Evolutionary conservation across 2,113 vertebrate species (phyloP).

Genomic region (Callithrix jacchus): DNA sequence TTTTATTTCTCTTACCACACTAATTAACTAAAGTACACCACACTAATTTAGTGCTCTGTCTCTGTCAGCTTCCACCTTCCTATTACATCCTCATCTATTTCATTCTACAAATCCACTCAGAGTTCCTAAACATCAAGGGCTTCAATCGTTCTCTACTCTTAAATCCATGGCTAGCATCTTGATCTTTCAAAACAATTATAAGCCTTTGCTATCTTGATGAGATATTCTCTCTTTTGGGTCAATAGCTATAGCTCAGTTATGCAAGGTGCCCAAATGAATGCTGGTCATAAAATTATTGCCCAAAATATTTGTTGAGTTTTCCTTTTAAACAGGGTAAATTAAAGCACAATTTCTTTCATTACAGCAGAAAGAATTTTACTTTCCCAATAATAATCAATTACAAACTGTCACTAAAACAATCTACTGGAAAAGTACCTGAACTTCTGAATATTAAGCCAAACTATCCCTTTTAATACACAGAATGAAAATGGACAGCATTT

Average conservation of each 20-base stretch:
- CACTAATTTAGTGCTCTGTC: background rate
- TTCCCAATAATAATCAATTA: background rate
- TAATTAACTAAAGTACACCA: background rate
- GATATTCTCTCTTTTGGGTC: background rate
- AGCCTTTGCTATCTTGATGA: background rate
- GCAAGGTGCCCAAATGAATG: background rate
- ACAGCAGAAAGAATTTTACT: background rate
- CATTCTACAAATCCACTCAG: background rate
- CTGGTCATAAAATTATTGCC: background rate
- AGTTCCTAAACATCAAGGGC: background rate
- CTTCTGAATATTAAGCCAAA: constrained; percentile 28
- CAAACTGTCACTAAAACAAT: background rate
- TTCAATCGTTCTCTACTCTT: background rate
- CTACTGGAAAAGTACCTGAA: constrained; percentile 9
- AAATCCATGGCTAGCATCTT: background rate
- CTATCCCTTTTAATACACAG: background rate
- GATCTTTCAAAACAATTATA: background rate
- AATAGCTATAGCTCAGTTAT: background rate
- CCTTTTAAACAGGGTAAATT: background rate
- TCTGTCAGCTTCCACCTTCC: background rate
- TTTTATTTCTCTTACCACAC: background rate
- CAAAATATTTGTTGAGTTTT: background rate
- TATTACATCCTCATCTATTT: background rate
- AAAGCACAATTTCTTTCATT: background rate
- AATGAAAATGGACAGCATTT: background rate